These are phyloP conservation scores for Pissodes strobi DNA, from an alignment of 1,140 invertebrate species.

Conservation along the genomic window DNA sequence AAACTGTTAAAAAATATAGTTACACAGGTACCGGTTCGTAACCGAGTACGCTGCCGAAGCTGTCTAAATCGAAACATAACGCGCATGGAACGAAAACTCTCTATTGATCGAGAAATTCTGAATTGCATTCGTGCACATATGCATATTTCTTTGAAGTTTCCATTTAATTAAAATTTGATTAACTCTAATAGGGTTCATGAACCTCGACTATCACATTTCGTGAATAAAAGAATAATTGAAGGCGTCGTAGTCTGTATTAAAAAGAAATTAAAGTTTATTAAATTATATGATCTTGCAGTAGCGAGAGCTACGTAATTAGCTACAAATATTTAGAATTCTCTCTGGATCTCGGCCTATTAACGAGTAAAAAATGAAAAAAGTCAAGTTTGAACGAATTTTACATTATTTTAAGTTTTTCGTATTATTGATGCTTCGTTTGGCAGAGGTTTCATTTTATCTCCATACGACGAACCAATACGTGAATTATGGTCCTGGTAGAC, in stretches of 20 bases:
- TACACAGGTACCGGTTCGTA: too few species aligned
- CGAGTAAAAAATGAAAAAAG: too few species aligned
- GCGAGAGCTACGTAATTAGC: background rate
- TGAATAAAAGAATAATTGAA: conserved; percentile 17
- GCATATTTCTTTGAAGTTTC: conserved; percentile 24
- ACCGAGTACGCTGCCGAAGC: too few species aligned
- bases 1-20: too few species aligned
- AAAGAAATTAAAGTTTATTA: conserved; percentile 7
- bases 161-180: conserved; percentile 26
- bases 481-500: too few species aligned
- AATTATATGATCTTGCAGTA: background rate
- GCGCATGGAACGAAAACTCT: background rate
- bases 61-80: too few species aligned
- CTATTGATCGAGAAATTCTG: conserved; percentile 8
- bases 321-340: conserved; percentile 3
- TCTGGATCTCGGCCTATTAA: too few species aligned
- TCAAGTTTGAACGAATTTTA: too few species aligned
- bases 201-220: background rate
- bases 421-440: too few species aligned
- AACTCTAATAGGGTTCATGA: conserved; percentile 16
- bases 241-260: conserved; percentile 11
- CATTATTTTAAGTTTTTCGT: too few species aligned
- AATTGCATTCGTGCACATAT: conserved; percentile 15
- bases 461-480: too few species aligned
- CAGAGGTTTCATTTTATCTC: too few species aligned